Base-by-base conservation (phyloP, 2,113 vertebrate species). In the Hippocampus comes region DNA sequence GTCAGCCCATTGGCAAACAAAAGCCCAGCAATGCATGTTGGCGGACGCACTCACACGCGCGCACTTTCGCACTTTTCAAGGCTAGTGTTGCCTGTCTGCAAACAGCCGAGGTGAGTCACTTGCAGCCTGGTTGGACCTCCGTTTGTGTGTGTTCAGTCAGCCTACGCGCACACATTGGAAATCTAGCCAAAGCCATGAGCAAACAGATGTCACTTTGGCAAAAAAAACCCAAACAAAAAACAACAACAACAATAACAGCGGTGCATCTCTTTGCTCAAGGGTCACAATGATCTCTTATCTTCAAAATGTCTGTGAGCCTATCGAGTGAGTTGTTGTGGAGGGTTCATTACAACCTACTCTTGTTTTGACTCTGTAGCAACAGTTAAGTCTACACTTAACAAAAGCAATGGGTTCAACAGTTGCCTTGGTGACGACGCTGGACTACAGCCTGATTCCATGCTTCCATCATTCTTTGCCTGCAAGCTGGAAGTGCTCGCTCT, bases 331-430 rank as follows among this genome's bases (percentile, higher is more conserved):
- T 57, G 23, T 80, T 73, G 49, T 11, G 63, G 65, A 72, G 67
- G 72, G 78, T 75, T 73, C 51, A 63, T 77, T 67, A 76, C 41
- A 67, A 61, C 5, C 6, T 55, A 63, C 34, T 81, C 74, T 61
- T 83, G 87, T 74, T 82, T 78, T 76, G 75, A 76, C 68, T 80
- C 55, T 38, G 42, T 72, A 76, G 83, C 74, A 85, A 83, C 86
- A 74, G 81, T 84, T 89, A 85, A 85, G 90, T 89, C 90, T 86
- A 72, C 70, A 23, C 41, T 73, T 72, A 34, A 69, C 71, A 71
- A 60, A 79, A 76, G 55, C 66, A 21, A 10, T 38, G 59, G 59
- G 64, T 86, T 86, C 77, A 79, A 73, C 1, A 18, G 84, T 87
- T 84, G 73, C 76, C 71, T 74, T 10, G 67, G 83, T 8, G 71